Evolutionary conservation across 2,797 vertebrate genomes (phyloP).

Genomic region (Enteromius trimaculatus): DNA sequence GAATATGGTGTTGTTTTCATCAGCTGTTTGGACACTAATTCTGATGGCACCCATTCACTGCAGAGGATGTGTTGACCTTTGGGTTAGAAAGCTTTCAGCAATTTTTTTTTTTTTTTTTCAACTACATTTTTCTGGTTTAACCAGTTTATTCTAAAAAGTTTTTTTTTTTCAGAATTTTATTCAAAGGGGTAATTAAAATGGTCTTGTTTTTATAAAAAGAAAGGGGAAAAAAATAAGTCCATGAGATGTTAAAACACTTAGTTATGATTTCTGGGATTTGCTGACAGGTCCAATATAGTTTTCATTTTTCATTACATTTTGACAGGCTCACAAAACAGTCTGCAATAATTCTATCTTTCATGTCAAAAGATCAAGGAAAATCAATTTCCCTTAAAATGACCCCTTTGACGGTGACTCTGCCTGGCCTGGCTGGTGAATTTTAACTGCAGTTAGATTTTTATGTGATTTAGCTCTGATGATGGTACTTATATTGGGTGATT

Average conservation of each 20-base stretch:
- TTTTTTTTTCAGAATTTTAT: background rate
- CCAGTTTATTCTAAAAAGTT: background rate
- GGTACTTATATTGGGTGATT: constrained; percentile 1
- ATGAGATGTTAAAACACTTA: background rate
- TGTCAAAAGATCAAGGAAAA: constrained; percentile 33
- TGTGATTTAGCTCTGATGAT: constrained; percentile 12
- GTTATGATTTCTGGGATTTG: constrained; percentile 5
- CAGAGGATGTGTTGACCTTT: background rate
- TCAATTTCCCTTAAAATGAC: constrained; percentile 18
- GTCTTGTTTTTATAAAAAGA: background rate
- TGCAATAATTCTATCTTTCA: background rate
- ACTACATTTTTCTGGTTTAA: background rate
- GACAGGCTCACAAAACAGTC: constrained; percentile 9
- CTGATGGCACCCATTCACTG: too few species aligned
- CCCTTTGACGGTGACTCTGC: background rate
- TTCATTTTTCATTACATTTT: constrained; percentile 3
- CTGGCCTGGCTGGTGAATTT: constrained; percentile 19
- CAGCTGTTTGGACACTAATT: too few species aligned
- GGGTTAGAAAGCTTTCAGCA: background rate
- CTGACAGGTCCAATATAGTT: background rate
- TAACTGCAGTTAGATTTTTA: background rate
- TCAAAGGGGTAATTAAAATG: background rate
- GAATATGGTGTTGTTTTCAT: background rate
- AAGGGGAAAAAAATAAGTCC: background rate
- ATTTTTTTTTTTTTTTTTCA: background rate